Evolutionary conservation across 2,888 invertebrate species (phyloP).

Genomic region (Leptinotarsa rubiginosa): DNA sequence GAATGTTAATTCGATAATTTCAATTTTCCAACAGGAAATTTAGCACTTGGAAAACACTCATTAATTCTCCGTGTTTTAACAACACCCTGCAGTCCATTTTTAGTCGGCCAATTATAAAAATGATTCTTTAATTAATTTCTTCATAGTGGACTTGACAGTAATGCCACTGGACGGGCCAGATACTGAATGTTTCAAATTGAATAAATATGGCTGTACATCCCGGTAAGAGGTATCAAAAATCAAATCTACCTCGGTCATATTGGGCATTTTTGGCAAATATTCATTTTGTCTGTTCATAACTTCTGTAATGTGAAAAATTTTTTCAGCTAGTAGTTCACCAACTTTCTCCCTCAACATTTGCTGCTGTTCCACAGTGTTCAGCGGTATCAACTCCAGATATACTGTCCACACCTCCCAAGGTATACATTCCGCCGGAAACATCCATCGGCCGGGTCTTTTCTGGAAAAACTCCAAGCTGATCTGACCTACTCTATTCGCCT

Average conservation of each 20-base stretch:
- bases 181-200: conserved; percentile 88
- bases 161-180: conserved; percentile 79
- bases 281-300: conserved; percentile 92
- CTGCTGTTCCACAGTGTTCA: conserved; percentile 88
- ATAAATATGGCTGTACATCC: conserved; percentile 97
- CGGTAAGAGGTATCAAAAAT: conserved; percentile 94
- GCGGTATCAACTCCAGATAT: conserved; percentile 86
- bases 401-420: conserved; percentile 99
- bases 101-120: conserved; percentile 71
- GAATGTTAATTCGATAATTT: too few relatives aligned
- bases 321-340: conserved; percentile 89
- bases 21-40: too few relatives aligned
- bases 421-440: conserved; percentile 91
- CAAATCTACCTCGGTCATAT: conserved; percentile 89
- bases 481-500: conserved; percentile 78
- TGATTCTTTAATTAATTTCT: conserved; percentile 89
- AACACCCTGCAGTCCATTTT: conserved; percentile 4
- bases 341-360: conserved; percentile 89
- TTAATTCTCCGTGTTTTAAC: neutral
- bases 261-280: conserved; percentile 96
- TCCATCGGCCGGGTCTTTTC: conserved; percentile 89
- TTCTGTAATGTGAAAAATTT: conserved; percentile 94
- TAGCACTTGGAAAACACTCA: conserved; percentile 1
- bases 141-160: conserved; percentile 89
- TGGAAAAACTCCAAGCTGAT: conserved; percentile 97